Evolutionary conservation across 2,797 vertebrate species (phyloP), one percentile per base, ranked within the genome.

Genomic region (Amniataba percoides): DNA sequence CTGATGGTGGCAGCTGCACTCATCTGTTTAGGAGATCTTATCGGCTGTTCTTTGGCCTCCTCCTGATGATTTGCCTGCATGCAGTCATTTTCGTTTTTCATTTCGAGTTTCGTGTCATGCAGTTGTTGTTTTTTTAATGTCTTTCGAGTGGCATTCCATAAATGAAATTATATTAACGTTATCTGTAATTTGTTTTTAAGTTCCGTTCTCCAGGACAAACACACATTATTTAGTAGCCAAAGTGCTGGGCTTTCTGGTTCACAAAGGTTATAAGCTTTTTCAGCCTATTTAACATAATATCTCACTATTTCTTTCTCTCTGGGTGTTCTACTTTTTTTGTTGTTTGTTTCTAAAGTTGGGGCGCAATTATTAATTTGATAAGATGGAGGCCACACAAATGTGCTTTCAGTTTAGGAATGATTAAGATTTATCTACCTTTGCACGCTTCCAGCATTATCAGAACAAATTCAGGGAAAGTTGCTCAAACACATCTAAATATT

Each of bases 21-120:
- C 56, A 59, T 82, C 62, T 57, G 56, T 77, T 68, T 2, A 15
- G 16, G 46, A 79, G 51, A 74, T 79, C 19, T 55, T 77, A 84
- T 84, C 82, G 56, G 21, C 34, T 52, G 23, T 67, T 67, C n/a
- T 25, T 58, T 70, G 69, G 31, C 61, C 27, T 7, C 23, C 39
- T 49, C n/a, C n/a, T 57, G 3, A 18, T 18, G 7, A 71, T 45
- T 48, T 61, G 3, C 25, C 34, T 62, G 61, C 55, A 57, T 40
- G 51, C 45, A 52, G 34, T 66, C 23, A 65, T 39, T 48, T 48
- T 53, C 0, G 1, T 7, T 45, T 71, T 27, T n/a, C 16, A 62
- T 68, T 79, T 56, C 4, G 60, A 18, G 14, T 70, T 70, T 58
- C 0, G 31, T 42, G n/a, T 72, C 7, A 53, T 67, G 43, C 18